Base-by-base conservation (phyloP, 2,797 vertebrate genomes). In the Merluccius polli region DNA sequence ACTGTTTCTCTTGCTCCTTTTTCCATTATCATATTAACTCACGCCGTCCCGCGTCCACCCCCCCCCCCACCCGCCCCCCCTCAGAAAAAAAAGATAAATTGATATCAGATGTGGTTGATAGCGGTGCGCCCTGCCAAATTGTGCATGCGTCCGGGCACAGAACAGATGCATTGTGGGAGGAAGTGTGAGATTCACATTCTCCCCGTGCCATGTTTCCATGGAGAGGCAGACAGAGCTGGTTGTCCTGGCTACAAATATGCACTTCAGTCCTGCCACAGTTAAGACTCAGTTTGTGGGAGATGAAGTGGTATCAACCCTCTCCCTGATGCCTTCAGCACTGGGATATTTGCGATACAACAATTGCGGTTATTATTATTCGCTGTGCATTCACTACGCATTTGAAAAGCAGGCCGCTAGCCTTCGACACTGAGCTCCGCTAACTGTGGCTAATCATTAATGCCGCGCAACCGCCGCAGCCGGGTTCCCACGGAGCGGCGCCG, bases 161-260 rank as follows among this genome's bases (percentile, higher is more conserved):
- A 63, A 24, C 73, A 72, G 73, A 86, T 73, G 67, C 68, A 63
- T 35, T 73, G 79, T 75, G 77, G 74, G 74, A 78, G 3, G 10
- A 65, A 32, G 48, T 82, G 38, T 76, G 65, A 84, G 71, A 84
- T 78, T 68, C 48, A 73, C 67, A 41, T 65, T 7, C 12, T 41
- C 38, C 75, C 48, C 10, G 38, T 24, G 71, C 73, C 70, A 30
- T 48, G 16, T 73, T 72, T 75, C 65, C 74, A 70, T 59, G 44
- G 71, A 70, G 30, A 70, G 27, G 30, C 73, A 31, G 73, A 69
- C 35, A 13, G 73, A 68, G 65, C 30, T 12, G 29, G 35, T 33
- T 8, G n/a, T 73, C 32, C n/a, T 71, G 36, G 74, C 63, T 36
- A 15, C 36, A 77, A 16, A 68, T 15, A 68, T 29, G 65, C n/a